A percentile compares a stretch with the other conserved stretches of the same genome.
These are phyloP conservation scores for Rhyacophila evoluta DNA, from an alignment of 2,888 invertebrate genomes.

Conservation along the genomic window DNA sequence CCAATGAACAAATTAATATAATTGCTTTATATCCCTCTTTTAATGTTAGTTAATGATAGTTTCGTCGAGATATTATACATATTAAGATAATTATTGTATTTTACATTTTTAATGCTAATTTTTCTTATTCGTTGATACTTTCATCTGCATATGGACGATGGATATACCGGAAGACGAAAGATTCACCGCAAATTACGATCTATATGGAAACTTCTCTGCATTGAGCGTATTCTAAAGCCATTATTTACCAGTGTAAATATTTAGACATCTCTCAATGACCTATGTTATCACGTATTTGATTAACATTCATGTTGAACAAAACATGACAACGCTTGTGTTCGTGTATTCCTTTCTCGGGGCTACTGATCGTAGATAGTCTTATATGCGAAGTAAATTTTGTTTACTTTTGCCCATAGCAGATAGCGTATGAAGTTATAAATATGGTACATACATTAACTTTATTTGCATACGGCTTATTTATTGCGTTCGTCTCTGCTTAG, in stretches of 20 bases:
- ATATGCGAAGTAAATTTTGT: no score
- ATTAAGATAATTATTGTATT: background rate
- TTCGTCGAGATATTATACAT: background rate
- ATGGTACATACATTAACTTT: no score
- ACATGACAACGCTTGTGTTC: background rate
- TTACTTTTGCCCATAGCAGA: no score
- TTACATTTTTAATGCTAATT: no score
- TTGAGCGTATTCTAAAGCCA: background rate
- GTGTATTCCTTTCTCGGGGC: background rate
- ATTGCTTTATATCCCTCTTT: no score
- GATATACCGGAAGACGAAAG: background rate
- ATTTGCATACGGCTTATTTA: no score
- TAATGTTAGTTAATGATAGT: no score
- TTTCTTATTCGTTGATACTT: no score
- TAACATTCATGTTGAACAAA: background rate
- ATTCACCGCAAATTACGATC: background rate
- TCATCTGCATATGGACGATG: background rate
- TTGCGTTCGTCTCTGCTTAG: no score
- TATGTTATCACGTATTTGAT: background rate
- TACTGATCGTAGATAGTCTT: background rate
- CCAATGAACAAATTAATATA: no score
- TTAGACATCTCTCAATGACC: background rate
- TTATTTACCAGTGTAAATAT: background rate
- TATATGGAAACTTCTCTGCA: background rate
- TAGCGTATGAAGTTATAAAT: no score